These are phyloP conservation scores for Lysandra coridon DNA, from an alignment of 2,888 invertebrate genomes.

Conservation along the genomic window DNA sequence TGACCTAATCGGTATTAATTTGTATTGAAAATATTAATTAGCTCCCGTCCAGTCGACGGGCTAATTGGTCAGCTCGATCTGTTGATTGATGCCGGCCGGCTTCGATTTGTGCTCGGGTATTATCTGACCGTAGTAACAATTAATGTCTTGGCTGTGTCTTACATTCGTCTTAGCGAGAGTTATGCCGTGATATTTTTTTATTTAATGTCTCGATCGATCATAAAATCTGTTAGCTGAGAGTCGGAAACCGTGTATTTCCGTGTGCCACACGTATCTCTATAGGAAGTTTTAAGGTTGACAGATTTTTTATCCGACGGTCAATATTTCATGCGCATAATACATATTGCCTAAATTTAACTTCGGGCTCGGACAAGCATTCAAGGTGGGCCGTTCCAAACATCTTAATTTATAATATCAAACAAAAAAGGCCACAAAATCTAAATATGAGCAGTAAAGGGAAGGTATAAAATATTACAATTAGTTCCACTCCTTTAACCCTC, in stretches of 20 bases:
- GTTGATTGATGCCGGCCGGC: neutral
- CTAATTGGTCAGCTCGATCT: conserved; percentile 13
- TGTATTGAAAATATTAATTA: conserved; percentile 29
- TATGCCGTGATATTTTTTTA: conserved; percentile 16
- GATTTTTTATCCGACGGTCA: conserved; percentile 1
- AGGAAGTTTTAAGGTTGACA: conserved; percentile 13
- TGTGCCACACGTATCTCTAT: conserved; percentile 8
- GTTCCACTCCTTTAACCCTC: conserved; percentile 34
- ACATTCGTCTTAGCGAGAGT: neutral
- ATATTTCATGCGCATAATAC: neutral
- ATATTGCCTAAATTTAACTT: conserved; percentile 21
- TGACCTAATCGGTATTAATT: conserved; percentile 24
- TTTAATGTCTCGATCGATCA: conserved; percentile 26
- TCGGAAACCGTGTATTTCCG: conserved; percentile 25
- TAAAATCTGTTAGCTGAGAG: conserved; percentile 13
- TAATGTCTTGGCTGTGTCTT: neutral
- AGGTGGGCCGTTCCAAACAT: neutral
- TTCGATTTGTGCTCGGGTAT: neutral
- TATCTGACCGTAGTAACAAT: neutral
- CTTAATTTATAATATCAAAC: conserved; percentile 7
- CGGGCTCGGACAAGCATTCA: neutral
- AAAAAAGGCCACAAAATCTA: conserved; percentile 21
- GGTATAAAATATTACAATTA: conserved; percentile 32
- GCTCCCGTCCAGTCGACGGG: conserved; percentile 6
- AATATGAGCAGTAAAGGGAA: conserved; percentile 17